phyloP scores from a whole-genome alignment of 1,140 invertebrate genomes.

The Doryteuthis pealeii region DNA sequence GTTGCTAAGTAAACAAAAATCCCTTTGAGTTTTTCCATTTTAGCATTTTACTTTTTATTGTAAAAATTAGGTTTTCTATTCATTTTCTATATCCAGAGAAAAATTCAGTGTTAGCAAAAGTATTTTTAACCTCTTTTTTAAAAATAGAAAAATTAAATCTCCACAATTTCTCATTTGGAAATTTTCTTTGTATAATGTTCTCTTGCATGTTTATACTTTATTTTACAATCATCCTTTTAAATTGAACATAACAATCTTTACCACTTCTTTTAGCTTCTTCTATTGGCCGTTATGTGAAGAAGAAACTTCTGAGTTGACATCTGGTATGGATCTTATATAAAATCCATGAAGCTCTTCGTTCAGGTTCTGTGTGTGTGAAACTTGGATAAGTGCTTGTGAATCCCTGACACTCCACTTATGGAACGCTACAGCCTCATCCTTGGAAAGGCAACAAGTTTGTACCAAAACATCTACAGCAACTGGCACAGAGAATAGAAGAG shows the following conservation, averaged over 20 bases:
- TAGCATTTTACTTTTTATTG: too few species aligned
- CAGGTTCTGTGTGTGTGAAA: conserved; percentile 71
- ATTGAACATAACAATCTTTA: background rate
- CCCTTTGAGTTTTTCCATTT: too few species aligned
- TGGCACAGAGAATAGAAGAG: conserved; percentile 73
- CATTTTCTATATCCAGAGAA: too few species aligned
- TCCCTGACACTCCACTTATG: conserved; percentile 90
- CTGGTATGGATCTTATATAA: conserved; percentile 67
- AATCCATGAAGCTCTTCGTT: conserved; percentile 66
- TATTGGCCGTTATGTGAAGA: conserved; percentile 62
- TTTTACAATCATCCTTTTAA: too few species aligned
- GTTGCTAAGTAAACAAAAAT: too few species aligned
- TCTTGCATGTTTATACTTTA: too few species aligned
- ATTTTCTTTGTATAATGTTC: too few species aligned
- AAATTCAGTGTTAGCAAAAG: too few species aligned
- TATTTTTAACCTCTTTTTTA: too few species aligned
- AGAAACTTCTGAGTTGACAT: conserved; percentile 64
- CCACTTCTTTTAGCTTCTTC: conserved; percentile 5
- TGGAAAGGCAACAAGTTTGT: conserved; percentile 79
- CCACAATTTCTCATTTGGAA: too few species aligned
- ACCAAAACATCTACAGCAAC: conserved; percentile 71
- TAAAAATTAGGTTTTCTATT: too few species aligned
- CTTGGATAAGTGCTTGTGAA: conserved; percentile 79
- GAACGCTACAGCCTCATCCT: conserved; percentile 79
- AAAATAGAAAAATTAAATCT: too few species aligned